Percentiles rank a stretch among this genome's conserved stretches.
Evolutionary conservation across 2,797 vertebrate species (phyloP).

Genomic region (Leptatherina wallacei): DNA sequence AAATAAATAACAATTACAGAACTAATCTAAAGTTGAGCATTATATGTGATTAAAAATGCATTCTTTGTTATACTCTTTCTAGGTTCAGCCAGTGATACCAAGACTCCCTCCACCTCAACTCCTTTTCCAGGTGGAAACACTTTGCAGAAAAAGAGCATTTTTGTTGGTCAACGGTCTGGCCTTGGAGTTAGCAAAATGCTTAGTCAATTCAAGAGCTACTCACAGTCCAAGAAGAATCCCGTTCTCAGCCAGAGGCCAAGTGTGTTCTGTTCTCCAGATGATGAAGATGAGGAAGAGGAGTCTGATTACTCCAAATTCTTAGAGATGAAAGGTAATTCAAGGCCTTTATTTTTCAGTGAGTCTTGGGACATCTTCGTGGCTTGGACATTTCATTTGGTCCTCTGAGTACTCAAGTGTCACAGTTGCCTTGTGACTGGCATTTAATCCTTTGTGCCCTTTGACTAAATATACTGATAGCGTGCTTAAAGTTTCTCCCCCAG

Average conservation of each 20-base stretch:
- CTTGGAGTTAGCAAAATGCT: conserved; percentile 88
- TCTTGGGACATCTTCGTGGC: conserved; percentile 46
- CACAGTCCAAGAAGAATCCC: conserved; percentile 87
- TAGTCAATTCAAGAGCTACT: conserved; percentile 89
- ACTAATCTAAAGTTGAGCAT: neutral
- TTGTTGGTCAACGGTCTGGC: conserved; percentile 87
- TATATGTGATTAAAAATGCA: neutral
- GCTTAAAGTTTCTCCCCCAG: conserved; percentile 99
- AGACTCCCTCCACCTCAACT: conserved; percentile 47
- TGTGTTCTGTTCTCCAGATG: conserved; percentile 91
- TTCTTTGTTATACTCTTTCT: conserved; percentile 12
- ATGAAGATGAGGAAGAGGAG: conserved; percentile 88
- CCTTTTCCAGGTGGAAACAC: conserved; percentile 53
- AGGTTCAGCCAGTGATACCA: conserved; percentile 73
- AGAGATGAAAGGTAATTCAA: conserved; percentile 93
- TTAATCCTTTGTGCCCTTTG: conserved; percentile 86
- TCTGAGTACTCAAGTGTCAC: conserved; percentile 58
- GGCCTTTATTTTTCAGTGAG: conserved; percentile 49
- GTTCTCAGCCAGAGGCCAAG: conserved; percentile 87
- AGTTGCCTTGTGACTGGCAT: conserved; percentile 84
- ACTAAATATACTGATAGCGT: conserved; percentile 95
- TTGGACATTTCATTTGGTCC: conserved; percentile 61
- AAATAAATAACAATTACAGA: neutral
- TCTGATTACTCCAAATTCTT: conserved; percentile 89
- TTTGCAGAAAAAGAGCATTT: conserved; percentile 80